Base-by-base conservation (phyloP, 2,797 vertebrate species). In the Karalla daura region DNA sequence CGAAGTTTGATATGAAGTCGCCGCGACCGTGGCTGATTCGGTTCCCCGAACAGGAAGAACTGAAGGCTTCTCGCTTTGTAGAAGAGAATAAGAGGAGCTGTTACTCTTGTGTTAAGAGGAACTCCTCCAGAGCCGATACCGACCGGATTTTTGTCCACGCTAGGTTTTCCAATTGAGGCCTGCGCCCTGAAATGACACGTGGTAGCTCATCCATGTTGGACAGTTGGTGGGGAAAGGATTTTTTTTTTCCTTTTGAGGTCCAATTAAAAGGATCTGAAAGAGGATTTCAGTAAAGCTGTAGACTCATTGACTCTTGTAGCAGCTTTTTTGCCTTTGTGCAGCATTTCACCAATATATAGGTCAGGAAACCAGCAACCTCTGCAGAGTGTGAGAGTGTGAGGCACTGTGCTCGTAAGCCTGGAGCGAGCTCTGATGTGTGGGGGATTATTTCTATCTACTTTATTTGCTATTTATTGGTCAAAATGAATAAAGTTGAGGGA, bases 331-430 rank as follows among this genome's bases (percentile, higher is more conserved):
- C 37, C 27, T 45, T n/a, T 45, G 18, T 25, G 36, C 18, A 54
- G 25, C 43, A 30, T 52, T 69, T 60, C 23, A 56, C 25, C 41
- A 27, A 2, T 35, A 67, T 81, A 7, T 71, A 63, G 53, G 63
- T 71, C 66, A 75, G 54, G 66, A 74, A 71, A 52, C 30, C 24
- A 14, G 41, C 18, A 10, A 13, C 18, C 17, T 27, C 30, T 59
- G 35, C 46, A 28, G 35, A 3, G 23, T 24, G 36, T 45, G 13
- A 40, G 13, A 5, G 35, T 5, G 23, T 24, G 36, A 51, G 13
- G 35, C n/a, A 5, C 5, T 46, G 3, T 2, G 32, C 27, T 58
- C 21, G 40, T 32, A 46, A 11, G 51, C n/a, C n/a, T 63, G 46
- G 44, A 1, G 6, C 11, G 56, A 61, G 24, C 25, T 49, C 7